Percentiles rank a stretch among this genome's conserved stretches.
Conservation (phyloP, 2,113 vertebrate genomes). For the Cynopterus brachyotis region DNA sequence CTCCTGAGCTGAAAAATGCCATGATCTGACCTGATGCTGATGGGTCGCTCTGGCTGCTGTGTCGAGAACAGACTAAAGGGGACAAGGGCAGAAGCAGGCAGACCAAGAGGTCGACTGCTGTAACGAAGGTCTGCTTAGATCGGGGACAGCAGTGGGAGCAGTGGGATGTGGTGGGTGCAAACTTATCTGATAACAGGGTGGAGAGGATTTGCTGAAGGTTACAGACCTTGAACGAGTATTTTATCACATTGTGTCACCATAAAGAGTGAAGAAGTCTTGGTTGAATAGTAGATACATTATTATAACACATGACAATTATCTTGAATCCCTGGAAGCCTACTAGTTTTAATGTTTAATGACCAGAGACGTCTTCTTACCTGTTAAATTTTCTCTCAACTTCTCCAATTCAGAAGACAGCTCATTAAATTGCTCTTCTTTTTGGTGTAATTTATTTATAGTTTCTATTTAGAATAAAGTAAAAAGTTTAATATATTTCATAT, state of each 20-base stretch:
- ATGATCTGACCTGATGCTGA: not conserved
- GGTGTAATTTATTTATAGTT: conserved; percentile 87
- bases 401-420: conserved; percentile 87
- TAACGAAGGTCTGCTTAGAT: not conserved
- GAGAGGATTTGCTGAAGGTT: not conserved
- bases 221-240: not conserved
- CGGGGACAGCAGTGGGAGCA: not conserved
- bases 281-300: not conserved
- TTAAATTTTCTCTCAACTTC: conserved; percentile 84
- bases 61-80: not conserved
- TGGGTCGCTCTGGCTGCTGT: not conserved
- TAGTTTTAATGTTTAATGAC: not conserved
- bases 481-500: conserved; percentile 60
- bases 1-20: not conserved
- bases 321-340: not conserved
- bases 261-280: not conserved
- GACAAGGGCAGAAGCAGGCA: not conserved
- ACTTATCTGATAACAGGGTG: not conserved
- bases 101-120: not conserved
- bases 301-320: not conserved
- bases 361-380: conserved; percentile 77
- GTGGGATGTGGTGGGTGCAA: not conserved
- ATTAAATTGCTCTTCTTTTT: conserved; percentile 91
- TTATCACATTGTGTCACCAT: not conserved
- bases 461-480: conserved; percentile 84